A percentile compares a stretch with the other conserved stretches of the same genome.
Evolutionary conservation across 1,140 invertebrate species (phyloP).

Genomic region (Ceratoteleas bidentatus): DNA sequence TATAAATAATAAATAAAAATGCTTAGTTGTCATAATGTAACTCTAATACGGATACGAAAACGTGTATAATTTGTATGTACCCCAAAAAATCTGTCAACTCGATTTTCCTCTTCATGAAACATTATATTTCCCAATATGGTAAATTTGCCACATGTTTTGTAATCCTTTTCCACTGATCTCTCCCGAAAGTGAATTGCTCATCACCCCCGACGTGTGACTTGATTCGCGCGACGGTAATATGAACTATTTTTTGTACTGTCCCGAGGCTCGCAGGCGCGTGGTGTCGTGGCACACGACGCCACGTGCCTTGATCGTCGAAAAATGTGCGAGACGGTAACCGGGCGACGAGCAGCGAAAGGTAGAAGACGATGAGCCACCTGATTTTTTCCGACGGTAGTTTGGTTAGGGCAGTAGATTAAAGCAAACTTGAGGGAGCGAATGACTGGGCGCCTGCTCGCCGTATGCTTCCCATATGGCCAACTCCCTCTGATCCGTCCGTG

Average conservation of each 20-base stretch:
- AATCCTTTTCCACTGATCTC: too few species aligned
- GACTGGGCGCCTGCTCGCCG: conserved; percentile 76
- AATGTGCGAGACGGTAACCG: conserved; percentile 55
- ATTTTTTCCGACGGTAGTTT: conserved; percentile 79
- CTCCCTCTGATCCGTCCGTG: conserved; percentile 69
- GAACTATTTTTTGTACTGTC: conserved; percentile 53
- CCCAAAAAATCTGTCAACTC: too few species aligned
- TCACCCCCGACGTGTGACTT: too few species aligned
- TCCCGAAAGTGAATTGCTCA: too few species aligned
- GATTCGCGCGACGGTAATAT: too few species aligned
- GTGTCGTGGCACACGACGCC: conserved; percentile 63
- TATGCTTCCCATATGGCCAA: conserved; percentile 81
- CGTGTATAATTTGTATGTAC: too few species aligned
- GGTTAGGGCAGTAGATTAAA: conserved; percentile 78
- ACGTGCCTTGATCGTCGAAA: conserved; percentile 62
- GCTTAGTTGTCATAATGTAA: too few species aligned
- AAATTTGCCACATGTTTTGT: too few species aligned
- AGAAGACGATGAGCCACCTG: conserved; percentile 74
- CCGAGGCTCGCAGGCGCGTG: conserved; percentile 35
- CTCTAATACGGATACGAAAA: too few species aligned
- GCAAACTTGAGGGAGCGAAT: conserved; percentile 70
- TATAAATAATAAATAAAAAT: too few species aligned
- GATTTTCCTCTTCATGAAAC: too few species aligned
- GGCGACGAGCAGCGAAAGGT: conserved; percentile 65
- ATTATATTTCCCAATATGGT: too few species aligned